phyloP scores from a whole-genome alignment of 2,797 vertebrate genomes.

The Enteromius anoplus region DNA sequence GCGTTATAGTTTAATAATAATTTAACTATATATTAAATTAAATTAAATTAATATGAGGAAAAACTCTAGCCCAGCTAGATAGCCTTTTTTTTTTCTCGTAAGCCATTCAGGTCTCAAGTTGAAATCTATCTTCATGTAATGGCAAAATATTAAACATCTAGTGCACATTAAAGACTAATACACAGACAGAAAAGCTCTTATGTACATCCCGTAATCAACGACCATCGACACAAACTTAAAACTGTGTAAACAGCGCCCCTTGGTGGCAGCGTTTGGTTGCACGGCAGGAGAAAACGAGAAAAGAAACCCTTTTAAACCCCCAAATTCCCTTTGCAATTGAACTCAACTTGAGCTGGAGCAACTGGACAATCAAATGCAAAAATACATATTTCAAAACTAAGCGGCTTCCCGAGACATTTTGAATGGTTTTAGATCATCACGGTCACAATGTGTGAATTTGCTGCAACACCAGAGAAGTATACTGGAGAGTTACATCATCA shows the following conservation, averaged over 20 bases:
- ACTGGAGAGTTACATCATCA: not conserved
- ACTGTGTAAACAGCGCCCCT: conserved; percentile 71
- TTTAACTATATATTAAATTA: conserved; percentile 52
- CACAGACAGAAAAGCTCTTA: not conserved
- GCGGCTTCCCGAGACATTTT: not conserved
- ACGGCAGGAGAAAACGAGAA: conserved; percentile 29
- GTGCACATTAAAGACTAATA: conserved; percentile 55
- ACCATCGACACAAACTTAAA: conserved; percentile 37
- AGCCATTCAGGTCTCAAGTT: conserved; percentile 34
- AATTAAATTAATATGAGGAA: conserved; percentile 61
- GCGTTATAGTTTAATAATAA: conserved; percentile 49
- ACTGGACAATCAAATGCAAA: not conserved
- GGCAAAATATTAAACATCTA: conserved; percentile 55
- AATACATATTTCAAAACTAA: not conserved
- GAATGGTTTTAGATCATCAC: not conserved
- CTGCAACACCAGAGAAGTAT: not conserved
- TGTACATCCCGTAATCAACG: conserved; percentile 31
- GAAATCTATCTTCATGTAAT: conserved; percentile 52
- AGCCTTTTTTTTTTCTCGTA: conserved; percentile 23
- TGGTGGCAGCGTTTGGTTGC: conserved; percentile 61
- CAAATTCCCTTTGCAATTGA: conserved; percentile 20
- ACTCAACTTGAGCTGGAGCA: conserved; percentile 11
- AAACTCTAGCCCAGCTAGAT: conserved; percentile 72
- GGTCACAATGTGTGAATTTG: not conserved
- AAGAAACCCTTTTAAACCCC: not conserved